Percentiles rank a stretch among this genome's conserved stretches.
phyloP scores from a whole-genome alignment of 2,888 invertebrate species.

The Lacanobia oleracea region DNA sequence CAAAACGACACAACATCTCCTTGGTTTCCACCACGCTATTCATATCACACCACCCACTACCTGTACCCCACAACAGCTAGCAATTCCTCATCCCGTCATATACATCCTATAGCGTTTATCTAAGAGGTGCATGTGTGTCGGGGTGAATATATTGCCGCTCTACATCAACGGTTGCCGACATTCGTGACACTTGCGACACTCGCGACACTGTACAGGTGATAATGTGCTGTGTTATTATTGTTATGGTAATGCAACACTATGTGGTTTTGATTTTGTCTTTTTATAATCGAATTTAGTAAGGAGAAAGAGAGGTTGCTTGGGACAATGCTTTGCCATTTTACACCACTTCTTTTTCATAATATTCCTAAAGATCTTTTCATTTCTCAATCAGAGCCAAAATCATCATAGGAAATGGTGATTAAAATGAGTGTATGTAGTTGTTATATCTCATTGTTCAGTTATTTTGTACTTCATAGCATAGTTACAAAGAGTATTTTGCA shows the following conservation, averaged over 20 bases:
- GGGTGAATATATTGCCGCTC: constrained; percentile 74
- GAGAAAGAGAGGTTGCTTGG: not conserved
- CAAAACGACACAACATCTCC: constrained; percentile 22
- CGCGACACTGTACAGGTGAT: constrained; percentile 43
- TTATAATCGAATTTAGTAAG: not conserved
- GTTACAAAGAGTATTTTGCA: too few species aligned
- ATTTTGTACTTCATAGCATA: not conserved
- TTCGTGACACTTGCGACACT: constrained; percentile 66
- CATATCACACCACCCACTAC: constrained; percentile 31
- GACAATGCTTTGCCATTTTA: too few species aligned
- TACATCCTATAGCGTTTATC: constrained; percentile 70
- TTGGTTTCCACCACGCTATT: constrained; percentile 16
- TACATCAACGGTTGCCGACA: constrained; percentile 74
- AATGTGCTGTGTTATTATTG: constrained; percentile 45
- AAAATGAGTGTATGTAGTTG: too few species aligned
- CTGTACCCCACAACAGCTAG: constrained; percentile 53
- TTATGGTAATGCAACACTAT: constrained; percentile 24
- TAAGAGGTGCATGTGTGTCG: constrained; percentile 70
- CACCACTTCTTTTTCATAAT: too few species aligned
- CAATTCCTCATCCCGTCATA: constrained; percentile 66
- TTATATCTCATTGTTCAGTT: too few species aligned
- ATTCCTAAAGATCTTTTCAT: too few species aligned
- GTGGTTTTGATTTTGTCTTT: not conserved
- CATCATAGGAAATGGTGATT: too few species aligned
- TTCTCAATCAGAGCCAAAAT: too few species aligned